A percentile compares a stretch with the other conserved stretches of the same genome.
These are phyloP conservation scores for Drosophila monieri DNA, from an alignment of 2,888 invertebrate genomes.

Conservation along the genomic window DNA sequence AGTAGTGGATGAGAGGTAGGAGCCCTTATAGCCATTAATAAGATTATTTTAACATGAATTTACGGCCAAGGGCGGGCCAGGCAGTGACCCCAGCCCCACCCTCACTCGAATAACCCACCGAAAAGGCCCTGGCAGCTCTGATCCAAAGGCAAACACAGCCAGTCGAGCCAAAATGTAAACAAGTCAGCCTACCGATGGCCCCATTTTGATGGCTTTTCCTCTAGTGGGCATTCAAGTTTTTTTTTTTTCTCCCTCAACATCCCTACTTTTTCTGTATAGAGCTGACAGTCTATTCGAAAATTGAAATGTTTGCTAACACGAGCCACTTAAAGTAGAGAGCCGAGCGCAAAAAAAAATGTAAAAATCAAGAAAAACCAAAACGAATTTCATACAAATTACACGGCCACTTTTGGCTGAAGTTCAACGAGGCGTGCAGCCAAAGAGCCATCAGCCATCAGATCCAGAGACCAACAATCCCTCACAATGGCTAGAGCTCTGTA, in stretches of 20 bases:
- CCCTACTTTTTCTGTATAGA: not conserved
- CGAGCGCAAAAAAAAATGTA: slow-evolving; percentile 8
- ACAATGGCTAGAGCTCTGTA: slow-evolving; percentile 13
- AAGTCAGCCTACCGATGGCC: slow-evolving; percentile 42
- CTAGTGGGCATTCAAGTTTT: slow-evolving; percentile 10
- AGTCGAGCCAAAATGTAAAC: slow-evolving; percentile 48
- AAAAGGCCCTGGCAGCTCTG: slow-evolving; percentile 5
- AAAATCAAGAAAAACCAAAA: slow-evolving; percentile 36
- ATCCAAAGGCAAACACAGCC: slow-evolving; percentile 34
- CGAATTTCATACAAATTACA: slow-evolving; percentile 71
- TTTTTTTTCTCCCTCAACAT: not conserved
- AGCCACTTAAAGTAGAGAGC: slow-evolving; percentile 42
- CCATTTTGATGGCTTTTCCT: slow-evolving; percentile 32
- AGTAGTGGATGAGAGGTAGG: slow-evolving; percentile 2
- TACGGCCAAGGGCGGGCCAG: slow-evolving; percentile 56
- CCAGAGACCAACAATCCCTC: slow-evolving; percentile 29
- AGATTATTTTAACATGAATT: slow-evolving; percentile 79
- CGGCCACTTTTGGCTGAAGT: slow-evolving; percentile 66
- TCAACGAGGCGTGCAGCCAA: slow-evolving; percentile 66
- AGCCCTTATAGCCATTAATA: slow-evolving; percentile 72
- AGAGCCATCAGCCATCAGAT: slow-evolving; percentile 48
- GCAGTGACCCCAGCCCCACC: slow-evolving; percentile 48
- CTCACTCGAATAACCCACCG: slow-evolving; percentile 1
- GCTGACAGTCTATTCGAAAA: slow-evolving; percentile 57
- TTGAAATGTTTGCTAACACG: slow-evolving; percentile 74